Evolutionary conservation across 2,797 vertebrate species (phyloP).

Genomic region (Alcedo quadribrachys): DNA sequence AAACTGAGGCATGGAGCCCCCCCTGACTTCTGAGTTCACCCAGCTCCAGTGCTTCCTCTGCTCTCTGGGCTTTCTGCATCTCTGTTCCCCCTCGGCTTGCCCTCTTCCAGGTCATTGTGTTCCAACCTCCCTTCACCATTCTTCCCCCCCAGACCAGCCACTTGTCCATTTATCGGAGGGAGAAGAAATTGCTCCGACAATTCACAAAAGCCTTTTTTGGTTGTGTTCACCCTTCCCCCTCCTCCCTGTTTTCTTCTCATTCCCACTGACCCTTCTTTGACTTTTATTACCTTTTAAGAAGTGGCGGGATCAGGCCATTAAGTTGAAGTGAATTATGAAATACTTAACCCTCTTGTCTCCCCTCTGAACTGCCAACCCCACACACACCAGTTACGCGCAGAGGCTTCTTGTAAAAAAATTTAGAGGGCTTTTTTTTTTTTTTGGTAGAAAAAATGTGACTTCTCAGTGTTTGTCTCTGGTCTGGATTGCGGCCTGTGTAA

Average conservation of each 20-base stretch:
- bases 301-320: slow-evolving; percentile 21
- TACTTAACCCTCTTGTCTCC: slow-evolving; percentile 44
- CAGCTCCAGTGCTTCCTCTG: not conserved
- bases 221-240: not conserved
- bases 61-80: not conserved
- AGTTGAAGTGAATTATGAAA: slow-evolving; percentile 51
- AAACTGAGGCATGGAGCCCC: not conserved
- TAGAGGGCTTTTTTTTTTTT: not conserved
- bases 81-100: accelerated
- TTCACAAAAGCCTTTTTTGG: slow-evolving; percentile 16
- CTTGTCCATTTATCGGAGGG: not conserved
- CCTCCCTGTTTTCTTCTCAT: not conserved
- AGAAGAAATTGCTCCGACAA: not conserved
- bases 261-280: slow-evolving; percentile 34
- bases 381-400: accelerated
- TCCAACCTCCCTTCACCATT: not conserved
- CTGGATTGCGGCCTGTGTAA: not conserved
- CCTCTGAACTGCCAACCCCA: not conserved
- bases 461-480: not conserved
- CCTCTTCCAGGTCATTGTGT: not conserved
- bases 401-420: not conserved
- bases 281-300: slow-evolving; percentile 57
- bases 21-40: not conserved
- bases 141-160: not conserved
- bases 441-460: not conserved